Evolutionary conservation across 2,888 invertebrate genomes (phyloP).

Genomic region (Ypsolopha sequella): DNA sequence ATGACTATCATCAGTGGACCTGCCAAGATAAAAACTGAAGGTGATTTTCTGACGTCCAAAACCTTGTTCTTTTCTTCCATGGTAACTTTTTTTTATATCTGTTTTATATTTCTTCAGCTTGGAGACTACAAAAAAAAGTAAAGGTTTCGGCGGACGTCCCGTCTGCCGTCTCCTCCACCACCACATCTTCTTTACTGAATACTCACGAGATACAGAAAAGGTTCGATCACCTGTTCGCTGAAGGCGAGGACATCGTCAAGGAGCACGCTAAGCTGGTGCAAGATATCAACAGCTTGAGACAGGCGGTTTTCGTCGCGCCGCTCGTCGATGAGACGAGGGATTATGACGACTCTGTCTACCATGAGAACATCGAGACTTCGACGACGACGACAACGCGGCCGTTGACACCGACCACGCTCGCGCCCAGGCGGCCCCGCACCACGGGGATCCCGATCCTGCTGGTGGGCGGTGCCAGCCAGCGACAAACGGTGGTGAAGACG

Average conservation of each 20-base stretch:
- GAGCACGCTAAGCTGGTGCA: slow-evolving; percentile 61
- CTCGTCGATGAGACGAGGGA: slow-evolving; percentile 39
- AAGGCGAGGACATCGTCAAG: slow-evolving; percentile 40
- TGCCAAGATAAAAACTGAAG: slow-evolving; percentile 3
- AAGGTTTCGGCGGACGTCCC: background rate
- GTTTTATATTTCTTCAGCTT: slow-evolving; percentile 10
- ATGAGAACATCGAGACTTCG: slow-evolving; percentile 49
- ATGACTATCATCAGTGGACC: background rate
- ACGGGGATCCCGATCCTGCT: slow-evolving; percentile 40
- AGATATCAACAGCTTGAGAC: slow-evolving; percentile 53
- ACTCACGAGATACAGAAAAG: slow-evolving; percentile 21
- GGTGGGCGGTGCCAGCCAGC: slow-evolving; percentile 44
- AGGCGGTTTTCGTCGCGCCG: slow-evolving; percentile 43
- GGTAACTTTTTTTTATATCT: background rate
- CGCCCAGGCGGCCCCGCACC: slow-evolving; percentile 18
- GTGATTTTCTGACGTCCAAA: background rate
- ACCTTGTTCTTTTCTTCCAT: background rate
- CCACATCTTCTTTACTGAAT: slow-evolving; percentile 14
- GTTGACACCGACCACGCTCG: slow-evolving; percentile 9
- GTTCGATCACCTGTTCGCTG: slow-evolving; percentile 25
- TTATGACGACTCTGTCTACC: slow-evolving; percentile 54
- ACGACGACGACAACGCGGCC: slow-evolving; percentile 26
- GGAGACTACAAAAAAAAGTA: slow-evolving; percentile 11
- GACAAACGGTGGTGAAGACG: slow-evolving; percentile 29
- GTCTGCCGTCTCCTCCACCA: slow-evolving; percentile 9